Evolutionary conservation across 2,797 vertebrate genomes (phyloP).

Genomic region (Cuculus canorus): DNA sequence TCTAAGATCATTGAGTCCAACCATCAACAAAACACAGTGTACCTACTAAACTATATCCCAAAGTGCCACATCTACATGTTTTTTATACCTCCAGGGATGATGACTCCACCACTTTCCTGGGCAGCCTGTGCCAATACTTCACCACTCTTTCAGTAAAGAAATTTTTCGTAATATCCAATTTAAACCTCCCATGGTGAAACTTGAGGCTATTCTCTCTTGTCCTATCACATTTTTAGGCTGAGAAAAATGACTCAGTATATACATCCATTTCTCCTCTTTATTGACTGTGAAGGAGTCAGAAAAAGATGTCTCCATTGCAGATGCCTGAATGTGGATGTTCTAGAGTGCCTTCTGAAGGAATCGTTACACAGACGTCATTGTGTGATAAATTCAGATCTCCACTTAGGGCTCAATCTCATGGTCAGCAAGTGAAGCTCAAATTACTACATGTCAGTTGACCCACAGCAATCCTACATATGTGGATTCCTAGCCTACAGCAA

Average conservation of each 20-base stretch:
- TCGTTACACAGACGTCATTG: background rate
- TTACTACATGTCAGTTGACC: constrained; percentile 32
- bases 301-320: background rate
- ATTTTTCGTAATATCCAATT: no score
- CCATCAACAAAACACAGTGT: no score
- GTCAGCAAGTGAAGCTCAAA: constrained; percentile 48
- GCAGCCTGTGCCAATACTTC: no score
- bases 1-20: no score
- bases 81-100: no score
- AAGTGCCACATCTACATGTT: no score
- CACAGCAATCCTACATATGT: constrained; percentile 1
- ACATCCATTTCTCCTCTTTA: background rate
- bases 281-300: background rate
- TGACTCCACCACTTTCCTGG: no score
- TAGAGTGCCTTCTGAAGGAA: background rate
- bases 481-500: constrained; percentile 69
- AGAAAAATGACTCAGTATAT: background rate
- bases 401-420: background rate
- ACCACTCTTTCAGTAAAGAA: no score
- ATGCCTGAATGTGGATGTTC: background rate
- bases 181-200: no score
- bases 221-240: background rate
- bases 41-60: no score
- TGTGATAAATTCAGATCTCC: background rate
- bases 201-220: no score